Base-by-base conservation (phyloP, 2,888 invertebrate genomes). In the Copidosoma aretas region DNA sequence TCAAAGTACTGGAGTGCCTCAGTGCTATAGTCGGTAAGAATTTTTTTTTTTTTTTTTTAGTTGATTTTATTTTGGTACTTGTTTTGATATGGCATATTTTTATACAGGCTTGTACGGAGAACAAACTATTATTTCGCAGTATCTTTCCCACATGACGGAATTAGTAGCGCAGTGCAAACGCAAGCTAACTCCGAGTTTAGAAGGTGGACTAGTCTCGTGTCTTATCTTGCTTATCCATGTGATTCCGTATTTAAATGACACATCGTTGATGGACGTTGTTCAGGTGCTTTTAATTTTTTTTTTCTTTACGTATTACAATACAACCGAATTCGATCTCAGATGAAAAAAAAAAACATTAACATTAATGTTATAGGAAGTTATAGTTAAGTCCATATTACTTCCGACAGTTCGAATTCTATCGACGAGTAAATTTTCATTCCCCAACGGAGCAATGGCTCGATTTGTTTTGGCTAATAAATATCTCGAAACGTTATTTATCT, bases 1-100 rank as follows among this genome's bases (percentile, higher is more conserved):
- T 87, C 39, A 92, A 93, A 79, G 95, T 98, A n/a, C 87, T 98
- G 73, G 93, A 94, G 77, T 96, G 96, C 82, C 89, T 98, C 32
- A 91, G 92, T 71, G 91, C 93, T 73, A 94, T 98, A 75, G 93
- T 82, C 41, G 76, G 75, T 77, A 67, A 70, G 65, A 51, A 64
- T 51, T 64, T 64, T 61, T n/a, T 32, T 49, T 39, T 66, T 67
- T 61, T 57, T 59, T 64, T 69, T 32, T 66, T 41, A 24, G 19
- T 57, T 25, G 46, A 41, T 41, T 14, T 25, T 39, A 1, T 2
- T 15, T 52, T 24, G 1, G 12, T 14, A 57, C 10, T 21, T n/a
- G n/a, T n/a, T n/a, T n/a, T n/a, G n/a, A 53, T 21, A 21, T 14
- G 14, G 21, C 17, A 46, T 53, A 69, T 58, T 60, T 52, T 25